Conservation (phyloP, 2,113 vertebrate genomes). For the Prunella himalayana region DNA sequence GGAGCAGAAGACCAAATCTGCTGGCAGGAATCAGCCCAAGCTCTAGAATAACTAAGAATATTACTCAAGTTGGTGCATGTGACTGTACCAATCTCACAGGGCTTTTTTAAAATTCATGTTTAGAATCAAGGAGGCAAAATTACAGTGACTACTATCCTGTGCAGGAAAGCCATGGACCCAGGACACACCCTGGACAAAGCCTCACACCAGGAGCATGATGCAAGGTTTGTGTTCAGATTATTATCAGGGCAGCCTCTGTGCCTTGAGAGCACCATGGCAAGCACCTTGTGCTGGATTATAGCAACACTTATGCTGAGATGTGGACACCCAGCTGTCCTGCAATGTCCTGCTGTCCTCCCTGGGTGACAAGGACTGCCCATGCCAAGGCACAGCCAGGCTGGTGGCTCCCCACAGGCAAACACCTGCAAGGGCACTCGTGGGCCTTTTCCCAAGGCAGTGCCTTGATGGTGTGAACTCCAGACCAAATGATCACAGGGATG, state of each 20-base stretch:
- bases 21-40: not conserved
- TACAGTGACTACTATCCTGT: not conserved
- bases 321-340: not conserved
- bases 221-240: not conserved
- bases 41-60: not conserved
- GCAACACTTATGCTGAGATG: not conserved
- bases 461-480: not conserved
- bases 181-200: not conserved
- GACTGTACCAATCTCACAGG: not conserved
- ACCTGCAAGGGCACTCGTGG: not conserved
- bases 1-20: not conserved
- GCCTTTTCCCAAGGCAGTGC: not conserved
- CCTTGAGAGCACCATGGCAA: not conserved
- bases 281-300: not conserved
- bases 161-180: not conserved
- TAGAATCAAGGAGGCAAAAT: not conserved
- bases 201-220: not conserved
- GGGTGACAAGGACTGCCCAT: not conserved
- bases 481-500: fast-evolving
- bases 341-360: fast-evolving
- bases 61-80: not conserved
- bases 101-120: not conserved
- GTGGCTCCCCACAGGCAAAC: not conserved
- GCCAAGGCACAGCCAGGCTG: fast-evolving
- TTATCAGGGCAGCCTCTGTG: fast-evolving